These are phyloP conservation scores for Cepaea hortensis DNA, from an alignment of 2,888 invertebrate species.

Conservation along the genomic window DNA sequence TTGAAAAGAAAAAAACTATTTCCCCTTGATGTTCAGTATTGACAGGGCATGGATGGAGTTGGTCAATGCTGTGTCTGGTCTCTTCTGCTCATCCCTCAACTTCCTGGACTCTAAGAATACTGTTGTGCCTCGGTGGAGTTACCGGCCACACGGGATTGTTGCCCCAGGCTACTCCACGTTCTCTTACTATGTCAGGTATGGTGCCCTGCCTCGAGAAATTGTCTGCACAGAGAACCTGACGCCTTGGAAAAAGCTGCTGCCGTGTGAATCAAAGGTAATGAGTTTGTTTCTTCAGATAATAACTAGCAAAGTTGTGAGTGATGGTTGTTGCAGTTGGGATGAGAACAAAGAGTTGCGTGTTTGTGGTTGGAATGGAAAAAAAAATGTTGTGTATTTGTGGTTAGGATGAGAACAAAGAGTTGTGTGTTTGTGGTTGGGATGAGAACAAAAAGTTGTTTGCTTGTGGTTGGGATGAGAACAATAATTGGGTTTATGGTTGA, in stretches of 20 bases:
- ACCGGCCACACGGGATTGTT: slow-evolving; percentile 85
- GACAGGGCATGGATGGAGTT: slow-evolving; percentile 89
- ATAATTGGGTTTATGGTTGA: too few species aligned
- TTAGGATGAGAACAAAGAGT: too few species aligned
- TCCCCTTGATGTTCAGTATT: slow-evolving; percentile 79
- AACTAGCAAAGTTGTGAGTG: not conserved
- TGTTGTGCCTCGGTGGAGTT: slow-evolving; percentile 87
- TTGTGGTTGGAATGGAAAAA: too few species aligned
- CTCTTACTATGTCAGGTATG: slow-evolving; percentile 80
- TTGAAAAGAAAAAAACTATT: not conserved
- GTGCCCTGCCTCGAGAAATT: slow-evolving; percentile 94
- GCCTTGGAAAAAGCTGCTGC: slow-evolving; percentile 97
- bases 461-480: too few species aligned
- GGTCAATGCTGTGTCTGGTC: slow-evolving; percentile 92
- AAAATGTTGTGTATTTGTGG: too few species aligned
- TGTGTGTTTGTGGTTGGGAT: too few species aligned
- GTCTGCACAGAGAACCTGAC: slow-evolving; percentile 99
- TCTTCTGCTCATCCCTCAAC: slow-evolving; percentile 96
- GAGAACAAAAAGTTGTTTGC: too few species aligned
- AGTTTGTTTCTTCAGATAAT: not conserved
- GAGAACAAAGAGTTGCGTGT: too few species aligned
- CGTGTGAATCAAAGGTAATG: slow-evolving; percentile 85
- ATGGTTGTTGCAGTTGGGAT: not conserved
- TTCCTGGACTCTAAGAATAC: slow-evolving; percentile 89
- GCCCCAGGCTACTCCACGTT: slow-evolving; percentile 78